Evolutionary conservation across 2,113 vertebrate species (phyloP), one percentile per base, ranked within the genome.

Genomic region (Dicerorhinus sumatrensis): DNA sequence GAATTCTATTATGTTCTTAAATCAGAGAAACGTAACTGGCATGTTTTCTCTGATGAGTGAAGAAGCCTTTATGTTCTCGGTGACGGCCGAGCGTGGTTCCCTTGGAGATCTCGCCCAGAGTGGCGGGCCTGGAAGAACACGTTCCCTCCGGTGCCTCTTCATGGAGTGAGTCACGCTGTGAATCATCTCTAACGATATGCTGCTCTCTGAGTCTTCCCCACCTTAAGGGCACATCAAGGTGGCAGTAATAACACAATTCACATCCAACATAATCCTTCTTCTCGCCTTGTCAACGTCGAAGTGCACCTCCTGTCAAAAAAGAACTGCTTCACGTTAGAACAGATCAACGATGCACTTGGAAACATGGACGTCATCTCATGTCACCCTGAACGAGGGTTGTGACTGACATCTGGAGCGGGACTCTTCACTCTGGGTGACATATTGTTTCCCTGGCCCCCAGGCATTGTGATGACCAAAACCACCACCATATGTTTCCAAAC

Each of bases 161-260:
- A n/a, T 9, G 13, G 67, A n/a, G 14, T 98, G 97, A 98, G 90
- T 98, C 98, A 97, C 9, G 0, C 76, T 11, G 31, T 98, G 98
- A 98, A 79, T 98, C 97, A 97, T 65, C 76, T 10, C 87, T 56
- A 70, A 84, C 31, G 36, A 58, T 1, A 5, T 0, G 31, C 60
- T 31, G 60, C 39, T 63, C 89, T 96, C 75, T 31, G 54, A 56
- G 60, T 67, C 84, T 70, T 73, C 75, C 89, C 96, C 72, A 33
- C 96, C 98, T 91, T 72, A 36, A 95, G 97, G 97, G 97, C 95
- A 96, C 25, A 72, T 79, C 76, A 90, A 91, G 96, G 95, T 97
- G 96, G 97, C 91, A 81, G n/a, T 69, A 91, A 97, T 96, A 94
- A 96, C 93, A 94, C 60, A 69, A 33, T 91, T 73, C 89, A 54